Percentiles rank a stretch among this genome's conserved stretches.
Evolutionary conservation across 2,797 vertebrate genomes (phyloP).

Genomic region (Tadarida brasiliensis): DNA sequence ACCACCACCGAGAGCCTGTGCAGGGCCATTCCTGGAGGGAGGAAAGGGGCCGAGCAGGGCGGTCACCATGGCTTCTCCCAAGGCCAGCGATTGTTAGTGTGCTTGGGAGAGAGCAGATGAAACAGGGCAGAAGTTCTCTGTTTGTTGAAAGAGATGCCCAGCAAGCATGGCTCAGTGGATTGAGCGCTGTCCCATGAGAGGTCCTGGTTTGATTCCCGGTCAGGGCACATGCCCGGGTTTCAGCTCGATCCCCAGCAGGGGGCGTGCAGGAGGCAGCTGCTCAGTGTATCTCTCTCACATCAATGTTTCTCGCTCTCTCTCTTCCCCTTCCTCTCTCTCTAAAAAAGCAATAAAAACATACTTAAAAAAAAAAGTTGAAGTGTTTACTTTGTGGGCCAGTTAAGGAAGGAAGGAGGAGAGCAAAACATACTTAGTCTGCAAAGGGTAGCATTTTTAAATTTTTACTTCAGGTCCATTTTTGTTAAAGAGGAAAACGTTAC

Average conservation of each 20-base stretch:
- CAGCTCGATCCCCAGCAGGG: too few relatives aligned
- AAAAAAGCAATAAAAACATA: too few relatives aligned
- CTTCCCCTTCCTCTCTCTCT: too few relatives aligned
- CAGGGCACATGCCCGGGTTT: too few relatives aligned
- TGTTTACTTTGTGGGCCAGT: neutral
- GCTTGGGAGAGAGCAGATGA: neutral
- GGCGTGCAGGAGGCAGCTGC: too few relatives aligned
- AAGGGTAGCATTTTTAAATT: neutral
- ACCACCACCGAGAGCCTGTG: neutral
- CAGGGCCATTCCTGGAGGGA: neutral
- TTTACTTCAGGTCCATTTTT: neutral
- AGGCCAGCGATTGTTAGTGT: fast-evolving
- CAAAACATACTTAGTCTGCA: neutral
- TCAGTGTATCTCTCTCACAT: too few relatives aligned
- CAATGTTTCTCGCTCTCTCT: too few relatives aligned
- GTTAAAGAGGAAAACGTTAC: neutral
- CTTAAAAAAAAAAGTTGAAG: too few relatives aligned
- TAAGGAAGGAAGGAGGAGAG: neutral
- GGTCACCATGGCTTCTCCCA: neutral
- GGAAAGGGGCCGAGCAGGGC: too few relatives aligned
- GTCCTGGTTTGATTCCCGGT: too few relatives aligned
- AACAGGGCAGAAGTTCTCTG: neutral
- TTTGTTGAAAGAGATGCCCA: neutral
- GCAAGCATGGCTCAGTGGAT: too few relatives aligned
- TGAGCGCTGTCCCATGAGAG: too few relatives aligned